Evolutionary conservation across 2,888 invertebrate species (phyloP).

Genomic region (Calliopum simillimum): DNA sequence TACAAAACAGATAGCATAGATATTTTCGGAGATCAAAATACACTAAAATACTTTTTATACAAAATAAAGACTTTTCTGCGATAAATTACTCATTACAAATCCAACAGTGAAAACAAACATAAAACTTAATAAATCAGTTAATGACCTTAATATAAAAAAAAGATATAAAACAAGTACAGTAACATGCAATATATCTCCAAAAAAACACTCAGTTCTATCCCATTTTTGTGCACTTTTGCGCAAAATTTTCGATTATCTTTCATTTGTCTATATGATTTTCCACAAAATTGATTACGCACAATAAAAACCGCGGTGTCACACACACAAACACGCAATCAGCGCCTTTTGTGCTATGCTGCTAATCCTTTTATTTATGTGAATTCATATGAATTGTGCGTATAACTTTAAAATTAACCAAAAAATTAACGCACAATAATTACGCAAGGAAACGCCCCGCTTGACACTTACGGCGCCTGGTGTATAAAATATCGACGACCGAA

Average conservation of each 20-base stretch:
- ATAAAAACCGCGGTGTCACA: conserved; percentile 13
- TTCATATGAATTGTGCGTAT: background rate
- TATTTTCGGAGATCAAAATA: no score
- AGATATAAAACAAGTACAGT: no score
- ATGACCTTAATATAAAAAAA: no score
- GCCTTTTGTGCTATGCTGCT: background rate
- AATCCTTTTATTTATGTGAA: conserved; percentile 21
- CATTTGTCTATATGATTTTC: conserved; percentile 2
- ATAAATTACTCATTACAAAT: background rate
- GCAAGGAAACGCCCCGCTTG: conserved; percentile 24
- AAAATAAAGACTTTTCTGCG: background rate
- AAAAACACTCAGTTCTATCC: background rate
- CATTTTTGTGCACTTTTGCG: background rate
- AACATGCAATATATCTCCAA: conserved; percentile 5
- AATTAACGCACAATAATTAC: background rate
- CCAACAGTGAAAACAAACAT: background rate
- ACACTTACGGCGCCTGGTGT: background rate
- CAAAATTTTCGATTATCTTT: background rate
- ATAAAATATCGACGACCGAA: background rate
- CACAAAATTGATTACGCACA: conserved; percentile 12
- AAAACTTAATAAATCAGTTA: no score
- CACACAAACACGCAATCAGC: background rate
- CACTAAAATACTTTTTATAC: no score
- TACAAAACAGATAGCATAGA: no score
- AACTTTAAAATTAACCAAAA: conserved; percentile 13